These are phyloP conservation scores for Chironomus tepperi DNA, from an alignment of 1,140 invertebrate genomes.

Conservation along the genomic window DNA sequence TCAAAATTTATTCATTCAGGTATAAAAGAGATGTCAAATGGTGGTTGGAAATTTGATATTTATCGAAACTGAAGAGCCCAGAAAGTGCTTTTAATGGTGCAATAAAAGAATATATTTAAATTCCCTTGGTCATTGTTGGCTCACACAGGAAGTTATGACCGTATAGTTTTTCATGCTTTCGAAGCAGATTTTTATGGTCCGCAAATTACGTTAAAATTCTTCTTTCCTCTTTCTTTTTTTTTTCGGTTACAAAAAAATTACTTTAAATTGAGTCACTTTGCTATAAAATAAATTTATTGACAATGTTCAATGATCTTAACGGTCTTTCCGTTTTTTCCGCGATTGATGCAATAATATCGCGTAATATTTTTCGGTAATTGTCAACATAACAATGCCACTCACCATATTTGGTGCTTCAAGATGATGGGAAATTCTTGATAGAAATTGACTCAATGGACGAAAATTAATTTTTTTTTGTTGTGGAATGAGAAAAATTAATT, in stretches of 20 bases:
- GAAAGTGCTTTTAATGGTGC: slow-evolving; percentile 12
- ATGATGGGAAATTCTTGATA: no score
- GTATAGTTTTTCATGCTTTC: slow-evolving; percentile 10
- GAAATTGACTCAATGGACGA: no score
- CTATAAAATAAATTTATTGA: not conserved
- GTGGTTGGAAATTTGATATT: not conserved
- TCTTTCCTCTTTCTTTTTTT: no score
- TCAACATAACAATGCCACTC: not conserved
- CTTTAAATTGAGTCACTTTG: not conserved
- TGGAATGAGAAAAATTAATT: no score
- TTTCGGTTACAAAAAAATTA: no score
- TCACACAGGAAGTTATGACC: not conserved
- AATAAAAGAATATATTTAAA: not conserved
- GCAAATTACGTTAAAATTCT: no score
- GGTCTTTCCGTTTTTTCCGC: not conserved
- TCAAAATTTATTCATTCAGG: not conserved
- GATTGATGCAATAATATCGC: not conserved
- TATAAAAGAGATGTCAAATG: not conserved
- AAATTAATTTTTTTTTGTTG: no score
- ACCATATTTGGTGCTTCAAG: no score
- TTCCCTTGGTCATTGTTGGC: not conserved
- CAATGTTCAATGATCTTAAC: slow-evolving; percentile 22
- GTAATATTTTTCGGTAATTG: not conserved
- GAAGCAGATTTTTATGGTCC: not conserved
- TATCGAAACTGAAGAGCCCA: not conserved